Percentiles rank a stretch among this genome's conserved stretches.
phyloP scores from a whole-genome alignment of 2,888 invertebrate species.

The Barypeithes pellucidus region DNA sequence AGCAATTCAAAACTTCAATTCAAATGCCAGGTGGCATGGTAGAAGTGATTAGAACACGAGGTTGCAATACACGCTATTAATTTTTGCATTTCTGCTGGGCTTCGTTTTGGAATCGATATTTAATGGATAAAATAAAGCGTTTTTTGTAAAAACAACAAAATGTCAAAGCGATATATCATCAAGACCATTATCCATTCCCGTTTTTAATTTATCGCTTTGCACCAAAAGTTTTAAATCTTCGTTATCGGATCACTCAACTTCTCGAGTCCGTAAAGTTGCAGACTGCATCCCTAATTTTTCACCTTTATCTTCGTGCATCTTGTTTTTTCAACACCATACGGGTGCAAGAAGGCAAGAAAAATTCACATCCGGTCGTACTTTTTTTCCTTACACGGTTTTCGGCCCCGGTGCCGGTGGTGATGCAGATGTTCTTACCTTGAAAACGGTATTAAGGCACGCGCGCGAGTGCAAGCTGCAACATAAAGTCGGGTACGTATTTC shows the following conservation, averaged over 20 bases:
- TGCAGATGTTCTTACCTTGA: slow-evolving; percentile 47
- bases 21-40: too few species aligned
- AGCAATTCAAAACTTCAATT: too few species aligned
- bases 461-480: slow-evolving; percentile 46
- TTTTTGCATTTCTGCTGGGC: too few species aligned
- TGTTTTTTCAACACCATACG: slow-evolving; percentile 22
- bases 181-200: neutral
- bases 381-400: slow-evolving; percentile 33
- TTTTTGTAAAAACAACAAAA: too few species aligned
- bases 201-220: neutral
- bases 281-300: slow-evolving; percentile 17
- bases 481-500: slow-evolving; percentile 39
- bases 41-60: too few species aligned
- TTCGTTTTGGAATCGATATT: too few species aligned
- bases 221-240: neutral
- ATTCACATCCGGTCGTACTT: slow-evolving; percentile 33
- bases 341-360: slow-evolving; percentile 29
- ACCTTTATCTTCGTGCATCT: slow-evolving; percentile 20
- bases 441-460: slow-evolving; percentile 45
- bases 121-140: too few species aligned
- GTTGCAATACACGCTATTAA: too few species aligned
- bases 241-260: neutral
- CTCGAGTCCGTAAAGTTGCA: neutral
- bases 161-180: neutral
- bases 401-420: too few species aligned